Conservation (phyloP, 2,888 invertebrate genomes). For the Drosophila robusta region DNA sequence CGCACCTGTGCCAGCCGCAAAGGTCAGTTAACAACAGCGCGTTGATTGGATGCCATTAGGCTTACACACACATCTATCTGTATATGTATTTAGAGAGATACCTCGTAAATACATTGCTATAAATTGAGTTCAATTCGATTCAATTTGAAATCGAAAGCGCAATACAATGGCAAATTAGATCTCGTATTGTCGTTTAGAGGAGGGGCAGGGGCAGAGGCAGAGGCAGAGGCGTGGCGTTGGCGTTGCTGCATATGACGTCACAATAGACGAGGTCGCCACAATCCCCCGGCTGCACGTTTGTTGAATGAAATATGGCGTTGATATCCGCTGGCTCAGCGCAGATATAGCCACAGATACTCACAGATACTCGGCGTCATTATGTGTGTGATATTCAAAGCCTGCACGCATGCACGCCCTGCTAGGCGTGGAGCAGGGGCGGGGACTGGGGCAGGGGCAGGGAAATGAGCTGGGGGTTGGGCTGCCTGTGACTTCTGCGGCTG, state of each 20-base stretch:
- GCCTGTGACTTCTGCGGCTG: slow-evolving; percentile 34
- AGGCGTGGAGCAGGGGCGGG: neutral
- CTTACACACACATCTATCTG: slow-evolving; percentile 5
- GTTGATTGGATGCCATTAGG: slow-evolving; percentile 68
- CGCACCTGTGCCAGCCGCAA: slow-evolving; percentile 55
- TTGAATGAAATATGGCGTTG: slow-evolving; percentile 35
- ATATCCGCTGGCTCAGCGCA: slow-evolving; percentile 14
- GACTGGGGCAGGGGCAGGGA: neutral
- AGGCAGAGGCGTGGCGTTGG: slow-evolving; percentile 41
- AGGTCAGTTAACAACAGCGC: slow-evolving; percentile 54
- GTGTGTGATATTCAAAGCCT: slow-evolving; percentile 23
- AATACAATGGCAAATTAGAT: slow-evolving; percentile 69
- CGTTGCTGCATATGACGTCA: slow-evolving; percentile 37
- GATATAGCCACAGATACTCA: neutral
- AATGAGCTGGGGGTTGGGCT: neutral
- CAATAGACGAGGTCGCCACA: slow-evolving; percentile 1
- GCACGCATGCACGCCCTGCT: slow-evolving; percentile 39
- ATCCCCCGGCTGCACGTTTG: neutral
- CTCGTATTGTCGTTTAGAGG: slow-evolving; percentile 42
- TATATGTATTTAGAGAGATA: slow-evolving; percentile 3
- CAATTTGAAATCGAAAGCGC: slow-evolving; percentile 46
- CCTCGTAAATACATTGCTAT: slow-evolving; percentile 30
- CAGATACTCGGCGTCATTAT: slow-evolving; percentile 6
- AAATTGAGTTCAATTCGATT: slow-evolving; percentile 52
- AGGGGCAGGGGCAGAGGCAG: neutral